Evolutionary conservation across 2,888 invertebrate genomes (phyloP).

Genomic region (Heliconius ethilla): DNA sequence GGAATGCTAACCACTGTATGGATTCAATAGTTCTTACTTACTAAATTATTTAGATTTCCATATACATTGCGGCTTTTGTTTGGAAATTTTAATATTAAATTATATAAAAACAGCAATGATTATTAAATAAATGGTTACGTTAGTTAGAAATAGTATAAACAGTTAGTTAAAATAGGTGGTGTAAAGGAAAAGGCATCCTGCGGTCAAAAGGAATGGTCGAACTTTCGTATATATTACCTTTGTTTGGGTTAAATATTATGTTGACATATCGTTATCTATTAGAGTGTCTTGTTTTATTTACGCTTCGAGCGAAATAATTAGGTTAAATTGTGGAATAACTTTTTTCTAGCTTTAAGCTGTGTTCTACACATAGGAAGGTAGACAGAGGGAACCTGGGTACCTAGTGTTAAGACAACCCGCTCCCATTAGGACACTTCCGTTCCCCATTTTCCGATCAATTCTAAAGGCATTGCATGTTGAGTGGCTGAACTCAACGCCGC

Average conservation of each 20-base stretch:
- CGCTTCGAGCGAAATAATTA: background rate
- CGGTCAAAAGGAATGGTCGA: constrained; percentile 53
- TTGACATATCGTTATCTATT: constrained; percentile 38
- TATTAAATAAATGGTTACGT: background rate
- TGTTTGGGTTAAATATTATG: constrained; percentile 40
- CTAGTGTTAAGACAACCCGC: no score
- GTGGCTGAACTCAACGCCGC: no score
- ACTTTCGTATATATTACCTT: constrained; percentile 48
- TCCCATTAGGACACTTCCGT: no score
- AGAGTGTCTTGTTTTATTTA: constrained; percentile 25
- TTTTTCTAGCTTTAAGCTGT: no score
- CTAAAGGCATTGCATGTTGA: no score
- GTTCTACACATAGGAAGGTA: no score
- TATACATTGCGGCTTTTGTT: constrained; percentile 13
- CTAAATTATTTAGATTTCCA: background rate
- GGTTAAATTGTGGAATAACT: background rate
- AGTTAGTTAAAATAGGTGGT: constrained; percentile 38
- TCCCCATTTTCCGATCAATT: no score
- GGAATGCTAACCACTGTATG: constrained; percentile 28
- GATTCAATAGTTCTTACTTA: constrained; percentile 2
- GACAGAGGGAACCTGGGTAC: no score
- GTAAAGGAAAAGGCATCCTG: constrained; percentile 53
- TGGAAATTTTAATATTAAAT: background rate
- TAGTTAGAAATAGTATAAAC: constrained; percentile 19
- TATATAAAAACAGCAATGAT: constrained; percentile 18